These are phyloP conservation scores for Megaceryle torquata DNA, from an alignment of 2,113 vertebrate species.

Conservation along the genomic window DNA sequence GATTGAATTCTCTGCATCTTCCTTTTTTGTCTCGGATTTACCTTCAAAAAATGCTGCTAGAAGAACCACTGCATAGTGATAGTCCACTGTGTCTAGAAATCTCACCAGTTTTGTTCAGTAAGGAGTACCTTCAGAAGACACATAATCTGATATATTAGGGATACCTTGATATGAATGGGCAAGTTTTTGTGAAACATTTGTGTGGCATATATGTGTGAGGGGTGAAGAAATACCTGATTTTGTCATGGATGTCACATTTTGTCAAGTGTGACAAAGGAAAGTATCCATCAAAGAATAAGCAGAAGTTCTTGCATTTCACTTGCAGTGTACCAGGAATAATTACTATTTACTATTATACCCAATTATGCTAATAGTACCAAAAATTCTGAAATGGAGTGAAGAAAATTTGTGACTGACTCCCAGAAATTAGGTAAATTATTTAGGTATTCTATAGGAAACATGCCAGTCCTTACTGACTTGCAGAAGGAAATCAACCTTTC, in stretches of 20 bases:
- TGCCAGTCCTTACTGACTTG: neutral
- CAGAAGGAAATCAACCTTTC: neutral
- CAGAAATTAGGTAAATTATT: neutral
- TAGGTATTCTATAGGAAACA: neutral
- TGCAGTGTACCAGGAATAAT: neutral
- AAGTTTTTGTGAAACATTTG: neutral
- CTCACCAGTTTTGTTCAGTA: neutral
- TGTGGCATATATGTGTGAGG: rapidly evolving
- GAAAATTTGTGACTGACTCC: neutral
- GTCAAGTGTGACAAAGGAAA: neutral
- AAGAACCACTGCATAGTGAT: neutral
- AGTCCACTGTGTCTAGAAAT: neutral
- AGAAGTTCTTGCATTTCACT: neutral
- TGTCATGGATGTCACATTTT: neutral
- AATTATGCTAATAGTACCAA: neutral
- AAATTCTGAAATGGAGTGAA: neutral
- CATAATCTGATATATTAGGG: neutral
- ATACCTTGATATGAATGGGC: no score
- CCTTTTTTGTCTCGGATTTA: neutral
- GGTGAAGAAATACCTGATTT: neutral
- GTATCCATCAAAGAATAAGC: neutral
- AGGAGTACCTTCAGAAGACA: neutral
- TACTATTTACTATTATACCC: neutral
- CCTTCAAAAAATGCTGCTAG: neutral
- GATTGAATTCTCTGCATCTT: neutral